Percentiles rank a stretch among this genome's conserved stretches.
Evolutionary conservation across 1,140 invertebrate genomes (phyloP).

Genomic region (Chrysopa pallens): DNA sequence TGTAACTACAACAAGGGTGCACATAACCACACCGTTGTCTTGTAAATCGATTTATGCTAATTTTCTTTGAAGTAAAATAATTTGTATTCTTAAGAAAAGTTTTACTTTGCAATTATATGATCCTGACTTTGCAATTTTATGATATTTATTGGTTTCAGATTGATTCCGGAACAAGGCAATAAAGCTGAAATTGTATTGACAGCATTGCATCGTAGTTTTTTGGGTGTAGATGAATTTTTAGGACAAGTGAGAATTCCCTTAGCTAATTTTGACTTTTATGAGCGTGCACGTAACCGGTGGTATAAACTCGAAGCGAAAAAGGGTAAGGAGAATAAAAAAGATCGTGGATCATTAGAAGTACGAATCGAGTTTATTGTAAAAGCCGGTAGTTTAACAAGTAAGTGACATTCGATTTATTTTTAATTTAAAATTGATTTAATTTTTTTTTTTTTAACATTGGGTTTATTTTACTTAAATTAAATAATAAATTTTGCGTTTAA

Average conservation of each 20-base stretch:
- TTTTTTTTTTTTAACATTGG: too few relatives aligned
- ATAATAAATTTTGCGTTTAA: too few relatives aligned
- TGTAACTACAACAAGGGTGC: too few relatives aligned
- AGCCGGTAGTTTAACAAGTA: conserved; percentile 50
- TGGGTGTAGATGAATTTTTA: conserved; percentile 87
- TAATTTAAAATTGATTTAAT: background rate
- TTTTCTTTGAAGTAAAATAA: too few relatives aligned
- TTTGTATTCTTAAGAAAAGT: too few relatives aligned
- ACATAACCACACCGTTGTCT: too few relatives aligned
- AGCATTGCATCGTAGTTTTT: conserved; percentile 69
- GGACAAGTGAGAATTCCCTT: conserved; percentile 68
- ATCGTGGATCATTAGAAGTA: conserved; percentile 79
- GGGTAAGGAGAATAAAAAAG: conserved; percentile 62
- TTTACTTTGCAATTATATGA: too few relatives aligned
- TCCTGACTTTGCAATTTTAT: too few relatives aligned
- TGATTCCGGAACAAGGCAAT: conserved; percentile 73
- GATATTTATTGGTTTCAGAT: conserved; percentile 22
- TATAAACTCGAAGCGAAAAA: conserved; percentile 41
- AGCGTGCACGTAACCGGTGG: conserved; percentile 70
- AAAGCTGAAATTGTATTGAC: conserved; percentile 71
- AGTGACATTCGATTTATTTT: background rate
- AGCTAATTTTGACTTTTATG: conserved; percentile 75
- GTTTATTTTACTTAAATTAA: too few relatives aligned
- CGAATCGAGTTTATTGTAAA: conserved; percentile 77
- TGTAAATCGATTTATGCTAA: too few relatives aligned